Evolutionary conservation across 2,888 invertebrate genomes (phyloP).

Genomic region (Amiota mariae): DNA sequence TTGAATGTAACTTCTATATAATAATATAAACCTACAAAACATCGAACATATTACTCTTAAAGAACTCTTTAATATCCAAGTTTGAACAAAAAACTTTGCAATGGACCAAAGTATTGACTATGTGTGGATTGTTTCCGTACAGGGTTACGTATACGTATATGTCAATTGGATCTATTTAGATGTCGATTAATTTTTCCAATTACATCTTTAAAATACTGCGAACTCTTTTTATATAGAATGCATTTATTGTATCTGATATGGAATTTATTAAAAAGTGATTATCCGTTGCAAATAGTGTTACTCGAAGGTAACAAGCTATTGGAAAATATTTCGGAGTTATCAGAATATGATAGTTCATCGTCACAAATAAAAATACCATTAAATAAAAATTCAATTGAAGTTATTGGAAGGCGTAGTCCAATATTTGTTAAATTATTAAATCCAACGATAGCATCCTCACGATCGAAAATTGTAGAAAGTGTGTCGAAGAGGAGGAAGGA

Average conservation of each 20-base stretch:
- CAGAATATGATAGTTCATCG: not conserved
- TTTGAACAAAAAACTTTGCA: conserved; percentile 31
- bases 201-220: not conserved
- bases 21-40: not conserved
- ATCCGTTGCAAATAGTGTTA: conserved; percentile 28
- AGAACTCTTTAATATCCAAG: conserved; percentile 45
- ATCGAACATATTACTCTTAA: conserved; percentile 1
- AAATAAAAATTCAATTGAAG: not conserved
- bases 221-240: conserved; percentile 39
- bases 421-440: conserved; percentile 35
- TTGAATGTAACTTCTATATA: too few relatives aligned
- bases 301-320: not conserved
- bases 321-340: not conserved
- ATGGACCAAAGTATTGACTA: too few relatives aligned
- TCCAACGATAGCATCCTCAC: conserved; percentile 42
- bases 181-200: conserved; percentile 35
- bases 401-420: conserved; percentile 1
- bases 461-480: conserved; percentile 41
- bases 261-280: too few relatives aligned
- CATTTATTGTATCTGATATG: too few relatives aligned
- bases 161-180: conserved; percentile 38
- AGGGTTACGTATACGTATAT: conserved; percentile 49
- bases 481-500: conserved; percentile 27
- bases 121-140: conserved; percentile 25
- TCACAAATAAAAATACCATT: not conserved